Evolutionary conservation across 2,113 vertebrate genomes (phyloP).

Genomic region (Sialia sialis): DNA sequence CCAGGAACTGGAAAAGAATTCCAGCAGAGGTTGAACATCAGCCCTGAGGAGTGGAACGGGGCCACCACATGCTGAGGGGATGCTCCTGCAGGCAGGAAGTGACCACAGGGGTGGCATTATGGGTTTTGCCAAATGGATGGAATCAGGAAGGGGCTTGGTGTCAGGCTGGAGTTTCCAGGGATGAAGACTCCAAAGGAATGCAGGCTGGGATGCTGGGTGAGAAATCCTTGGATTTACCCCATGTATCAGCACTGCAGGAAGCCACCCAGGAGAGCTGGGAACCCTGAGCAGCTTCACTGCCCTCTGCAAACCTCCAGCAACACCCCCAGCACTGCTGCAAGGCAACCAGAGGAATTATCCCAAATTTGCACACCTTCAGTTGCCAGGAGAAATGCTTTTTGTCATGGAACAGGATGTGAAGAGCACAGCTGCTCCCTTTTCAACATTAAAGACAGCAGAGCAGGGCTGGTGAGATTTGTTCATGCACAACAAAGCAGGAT

Average conservation of each 20-base stretch:
- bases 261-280: neutral
- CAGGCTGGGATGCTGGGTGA: neutral
- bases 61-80: neutral
- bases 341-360: neutral
- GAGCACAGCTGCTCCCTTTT: neutral
- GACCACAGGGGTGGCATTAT: neutral
- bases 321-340: neutral
- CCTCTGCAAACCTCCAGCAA: neutral
- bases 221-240: neutral
- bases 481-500: neutral
- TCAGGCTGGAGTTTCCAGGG: neutral
- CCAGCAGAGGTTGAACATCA: neutral
- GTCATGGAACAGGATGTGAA: neutral
- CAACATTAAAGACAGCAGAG: neutral
- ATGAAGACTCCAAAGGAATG: neutral
- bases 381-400: constrained; percentile 5
- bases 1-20: neutral
- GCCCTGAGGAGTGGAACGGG: neutral
- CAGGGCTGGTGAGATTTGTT: neutral
- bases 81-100: neutral
- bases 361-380: neutral
- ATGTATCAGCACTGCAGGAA: neutral
- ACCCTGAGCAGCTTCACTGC: neutral
- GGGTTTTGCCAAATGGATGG: neutral
- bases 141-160: neutral